Evolutionary conservation across 2,113 vertebrate genomes (phyloP), one percentile per base, ranked within the genome.

Genomic region (Phoxinus phoxinus): DNA sequence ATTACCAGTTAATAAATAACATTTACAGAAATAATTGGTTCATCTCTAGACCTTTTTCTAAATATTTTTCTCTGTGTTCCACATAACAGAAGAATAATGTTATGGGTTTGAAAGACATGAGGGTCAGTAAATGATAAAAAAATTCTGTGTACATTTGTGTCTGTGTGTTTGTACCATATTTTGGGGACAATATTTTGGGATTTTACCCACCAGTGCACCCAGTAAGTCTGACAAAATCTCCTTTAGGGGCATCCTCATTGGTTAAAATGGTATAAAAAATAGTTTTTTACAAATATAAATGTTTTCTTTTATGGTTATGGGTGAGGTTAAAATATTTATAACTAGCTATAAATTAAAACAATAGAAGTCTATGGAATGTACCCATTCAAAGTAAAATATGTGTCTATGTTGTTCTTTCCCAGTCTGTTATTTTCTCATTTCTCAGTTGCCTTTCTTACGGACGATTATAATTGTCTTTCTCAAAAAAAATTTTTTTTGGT

Each of bases 391-490:
- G 21, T 77, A 32, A 51, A 76, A 32, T 30, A 17, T 53, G 30
- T 32, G 30, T 56, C 8, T 56, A 3, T 10, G 11, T 78, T 25
- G n/a, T 44, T 61, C 21, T 61, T 69, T 69, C 30, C 51, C 74
- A n/a, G 51, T 56, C 75, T 58, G 30, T n/a, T 44, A 63, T 80
- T 63, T 80, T 80, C 35, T 63, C 58, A 63, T 80, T 81, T 32
- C 37, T 32, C 3, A 9, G 5, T 81, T 61, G 61, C 44, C 27
- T 67, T 81, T 67, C 44, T 65, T 51, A 27, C 0, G 25, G 2
- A 32, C 51, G 25, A 81, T 51, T 48, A 67, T 41, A 67, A 67
- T 48, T 1, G 10, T 44, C 17, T 10, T 65, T 81, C 25, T 81
- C 41, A 69, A 81, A 81, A 44, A n/a, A n/a, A n/a, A n/a, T n/a